Evolutionary conservation across 1,140 invertebrate genomes (phyloP).

Genomic region (Zaprionus kolodkinae): DNA sequence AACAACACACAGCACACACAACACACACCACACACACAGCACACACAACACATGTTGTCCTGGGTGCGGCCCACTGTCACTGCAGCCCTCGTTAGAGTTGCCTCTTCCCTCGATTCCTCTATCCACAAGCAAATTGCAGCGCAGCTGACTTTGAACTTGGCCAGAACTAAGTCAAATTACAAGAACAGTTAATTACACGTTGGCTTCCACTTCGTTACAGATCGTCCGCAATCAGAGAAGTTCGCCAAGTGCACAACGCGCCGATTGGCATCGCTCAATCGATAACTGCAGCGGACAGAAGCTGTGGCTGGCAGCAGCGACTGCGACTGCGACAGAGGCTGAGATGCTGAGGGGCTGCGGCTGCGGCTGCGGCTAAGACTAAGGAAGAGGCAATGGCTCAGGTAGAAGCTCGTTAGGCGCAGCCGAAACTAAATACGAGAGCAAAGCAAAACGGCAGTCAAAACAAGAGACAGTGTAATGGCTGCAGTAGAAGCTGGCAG

Average conservation of each 20-base stretch:
- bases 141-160: conserved; percentile 35
- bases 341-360: conserved; percentile 32
- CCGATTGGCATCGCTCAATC: conserved; percentile 67
- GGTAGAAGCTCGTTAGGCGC: conserved; percentile 65
- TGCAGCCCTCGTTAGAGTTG: conserved; percentile 34
- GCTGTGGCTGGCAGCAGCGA: conserved; percentile 35
- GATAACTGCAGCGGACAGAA: conserved; percentile 42
- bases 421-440: conserved; percentile 55
- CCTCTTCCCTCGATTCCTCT: conserved; percentile 9
- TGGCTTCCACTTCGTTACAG: conserved; percentile 30
- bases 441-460: conserved; percentile 64
- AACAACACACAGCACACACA: conserved; percentile 3
- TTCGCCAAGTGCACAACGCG: conserved; percentile 13
- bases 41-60: conserved; percentile 34
- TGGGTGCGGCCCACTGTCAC: conserved; percentile 46
- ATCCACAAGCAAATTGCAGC: conserved; percentile 33
- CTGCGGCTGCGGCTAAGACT: conserved; percentile 33
- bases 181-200: conserved; percentile 46
- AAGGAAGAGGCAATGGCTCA: conserved; percentile 13
- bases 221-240: conserved; percentile 18
- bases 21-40: too few relatives aligned
- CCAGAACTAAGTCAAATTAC: conserved; percentile 33
- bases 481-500: background rate
- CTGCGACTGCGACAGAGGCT: conserved; percentile 22
- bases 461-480: conserved; percentile 30